phyloP scores from a whole-genome alignment of 2,888 invertebrate species.

The Tetranychus truncatus region DNA sequence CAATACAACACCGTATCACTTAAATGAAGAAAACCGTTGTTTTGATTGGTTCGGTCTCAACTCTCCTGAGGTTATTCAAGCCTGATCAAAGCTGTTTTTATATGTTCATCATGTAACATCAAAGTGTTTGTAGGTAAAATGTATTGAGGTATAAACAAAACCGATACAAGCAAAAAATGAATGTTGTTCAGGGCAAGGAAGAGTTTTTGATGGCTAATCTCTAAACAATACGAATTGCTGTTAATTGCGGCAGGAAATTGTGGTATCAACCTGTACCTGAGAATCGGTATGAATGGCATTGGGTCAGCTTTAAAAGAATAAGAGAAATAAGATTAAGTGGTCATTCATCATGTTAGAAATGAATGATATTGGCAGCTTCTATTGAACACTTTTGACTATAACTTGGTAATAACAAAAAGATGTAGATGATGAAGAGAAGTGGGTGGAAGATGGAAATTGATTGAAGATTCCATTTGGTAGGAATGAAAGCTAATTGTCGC shows the following conservation, averaged over 20 bases:
- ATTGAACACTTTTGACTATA: not conserved
- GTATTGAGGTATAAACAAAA: not conserved
- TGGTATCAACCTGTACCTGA: not conserved
- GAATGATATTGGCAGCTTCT: not conserved
- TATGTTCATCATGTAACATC: no score
- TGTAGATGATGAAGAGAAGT: not conserved
- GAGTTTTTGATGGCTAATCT: not conserved
- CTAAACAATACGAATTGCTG: conserved; percentile 1
- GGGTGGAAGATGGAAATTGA: not conserved
- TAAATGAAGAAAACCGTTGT: no score
- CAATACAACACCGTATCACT: not conserved
- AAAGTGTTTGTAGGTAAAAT: no score
- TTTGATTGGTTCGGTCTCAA: not conserved
- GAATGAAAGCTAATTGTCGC: no score
- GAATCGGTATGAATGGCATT: not conserved
- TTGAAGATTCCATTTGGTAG: no score
- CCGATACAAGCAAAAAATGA: not conserved
- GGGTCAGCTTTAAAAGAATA: not conserved
- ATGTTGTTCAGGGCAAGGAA: not conserved
- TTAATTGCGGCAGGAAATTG: not conserved
- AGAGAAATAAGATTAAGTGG: not conserved
- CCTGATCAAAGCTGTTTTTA: not conserved
- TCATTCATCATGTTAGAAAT: not conserved
- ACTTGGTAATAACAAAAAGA: conserved; percentile 1
- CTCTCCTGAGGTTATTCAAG: not conserved